Base-by-base conservation (phyloP, 2,888 invertebrate genomes). In the Drosophila conformis region DNA sequence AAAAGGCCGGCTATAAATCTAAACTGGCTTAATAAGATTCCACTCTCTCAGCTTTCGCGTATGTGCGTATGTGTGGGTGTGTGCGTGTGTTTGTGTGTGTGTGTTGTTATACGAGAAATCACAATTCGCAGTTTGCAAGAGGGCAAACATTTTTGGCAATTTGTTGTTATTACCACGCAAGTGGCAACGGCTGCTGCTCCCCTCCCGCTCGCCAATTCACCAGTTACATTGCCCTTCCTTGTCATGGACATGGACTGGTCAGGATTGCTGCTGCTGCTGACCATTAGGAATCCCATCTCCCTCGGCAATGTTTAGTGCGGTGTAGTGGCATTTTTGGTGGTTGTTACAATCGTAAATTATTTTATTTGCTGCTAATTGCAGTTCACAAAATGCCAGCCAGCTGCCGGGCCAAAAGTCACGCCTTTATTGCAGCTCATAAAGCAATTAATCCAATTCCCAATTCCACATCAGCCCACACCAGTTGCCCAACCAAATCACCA, bases 331-430 rank as follows among this genome's bases (percentile, higher is more conserved):
- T 74, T 87, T 78, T 75, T 21, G 31, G 29, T 57, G 80, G 73
- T 79, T 76, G 86, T 83, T 79, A 78, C 83, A 85, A 88, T 89
- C 90, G 90, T 88, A 87, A 89, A 87, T 89, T 88, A 89, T 87
- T 87, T 87, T 89, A 87, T 89, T 87, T 89, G 86, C 87, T 87
- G 90, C 87, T 89, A 87, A 87, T 87, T 87, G 90, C 80, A 88
- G 90, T 88, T 79, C 83, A 83, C 81, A 76, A 74, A 85, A 87
- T 71, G 78, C 71, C 81, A 81, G 68, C 77, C 69, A 65, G 79
- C 58, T 63, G 77, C 58, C 59, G 27, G 51, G 54, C 31, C n/a
- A 29, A 18, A 56, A 10, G 52, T 64, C 77, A 78, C 75, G 87
- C 84, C 89, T 73, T 89, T 87, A 89, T 86, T 86, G 87, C 80